Percentiles rank a stretch among this genome's conserved stretches.
Evolutionary conservation across 2,797 vertebrate species (phyloP).

Genomic region (Gymnoscopelus braueri): DNA sequence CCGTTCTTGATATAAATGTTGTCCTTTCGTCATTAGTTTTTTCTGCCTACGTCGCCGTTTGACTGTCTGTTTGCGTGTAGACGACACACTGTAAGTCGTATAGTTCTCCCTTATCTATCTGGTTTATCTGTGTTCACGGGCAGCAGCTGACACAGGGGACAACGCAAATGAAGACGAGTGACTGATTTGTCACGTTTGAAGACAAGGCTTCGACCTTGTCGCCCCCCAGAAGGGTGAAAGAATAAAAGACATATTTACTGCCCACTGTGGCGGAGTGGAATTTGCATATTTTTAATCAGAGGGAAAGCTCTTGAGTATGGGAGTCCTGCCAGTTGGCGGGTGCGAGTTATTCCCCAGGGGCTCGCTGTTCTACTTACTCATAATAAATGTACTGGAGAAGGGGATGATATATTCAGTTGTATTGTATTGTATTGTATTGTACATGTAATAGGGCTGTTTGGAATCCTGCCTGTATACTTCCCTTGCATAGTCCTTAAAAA

Average conservation of each 20-base stretch:
- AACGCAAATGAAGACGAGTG: not conserved
- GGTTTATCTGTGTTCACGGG: conserved; percentile 24
- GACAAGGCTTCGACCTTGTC: conserved; percentile 21
- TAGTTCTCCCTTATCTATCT: conserved; percentile 34
- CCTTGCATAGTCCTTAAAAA: no score
- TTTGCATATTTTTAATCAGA: conserved; percentile 22
- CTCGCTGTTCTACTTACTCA: conserved; percentile 21
- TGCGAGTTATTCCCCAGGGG: conserved; percentile 16
- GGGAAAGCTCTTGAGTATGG: conserved; percentile 8
- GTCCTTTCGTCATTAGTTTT: not conserved
- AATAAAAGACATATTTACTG: conserved; percentile 12
- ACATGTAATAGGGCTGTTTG: no score
- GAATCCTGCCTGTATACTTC: no score
- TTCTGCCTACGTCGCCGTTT: no score
- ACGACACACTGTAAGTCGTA: conserved; percentile 31
- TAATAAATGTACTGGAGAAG: not conserved
- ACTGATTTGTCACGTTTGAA: conserved; percentile 7
- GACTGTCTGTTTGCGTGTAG: not conserved
- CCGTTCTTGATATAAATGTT: conserved; percentile 33
- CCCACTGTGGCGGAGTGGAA: not conserved
- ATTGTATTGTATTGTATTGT: no score
- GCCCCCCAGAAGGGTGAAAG: conserved; percentile 2
- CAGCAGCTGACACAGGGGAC: conserved; percentile 6
- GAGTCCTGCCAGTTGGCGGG: conserved; percentile 1
- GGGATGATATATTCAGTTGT: no score